phyloP scores from a whole-genome alignment of 2,888 invertebrate species.

The Scrobipalpa atriplicella region DNA sequence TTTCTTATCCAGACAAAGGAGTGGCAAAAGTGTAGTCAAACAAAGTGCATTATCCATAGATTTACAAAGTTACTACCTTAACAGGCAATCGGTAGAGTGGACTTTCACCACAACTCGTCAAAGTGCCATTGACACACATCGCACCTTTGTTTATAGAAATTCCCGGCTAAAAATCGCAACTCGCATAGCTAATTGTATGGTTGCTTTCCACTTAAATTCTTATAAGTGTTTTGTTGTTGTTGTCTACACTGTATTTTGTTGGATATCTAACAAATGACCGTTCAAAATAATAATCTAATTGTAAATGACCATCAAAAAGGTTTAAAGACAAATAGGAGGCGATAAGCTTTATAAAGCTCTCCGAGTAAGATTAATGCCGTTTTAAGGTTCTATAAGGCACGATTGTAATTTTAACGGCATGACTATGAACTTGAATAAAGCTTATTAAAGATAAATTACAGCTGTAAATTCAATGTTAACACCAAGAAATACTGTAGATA shows the following conservation, averaged over 20 bases:
- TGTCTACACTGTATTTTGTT: no score
- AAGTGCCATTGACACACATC: slow-evolving; percentile 40
- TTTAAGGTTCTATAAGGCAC: not conserved
- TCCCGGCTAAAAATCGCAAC: slow-evolving; percentile 27
- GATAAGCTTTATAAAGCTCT: not conserved
- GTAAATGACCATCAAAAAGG: no score
- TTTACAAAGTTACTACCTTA: not conserved
- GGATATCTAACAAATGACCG: no score
- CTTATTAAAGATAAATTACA: no score
- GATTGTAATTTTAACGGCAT: not conserved
- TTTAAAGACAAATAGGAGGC: not conserved
- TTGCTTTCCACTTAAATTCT: slow-evolving; percentile 16
- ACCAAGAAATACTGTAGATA: no score
- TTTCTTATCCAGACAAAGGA: not conserved
- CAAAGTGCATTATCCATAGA: slow-evolving; percentile 22
- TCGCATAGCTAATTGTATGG: slow-evolving; percentile 26
- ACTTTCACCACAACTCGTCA: slow-evolving; percentile 41
- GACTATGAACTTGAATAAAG: slow-evolving; percentile 1
- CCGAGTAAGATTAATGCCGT: not conserved
- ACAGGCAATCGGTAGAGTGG: slow-evolving; percentile 27
- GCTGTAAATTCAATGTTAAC: no score
- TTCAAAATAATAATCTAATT: no score
- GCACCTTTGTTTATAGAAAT: slow-evolving; percentile 39
- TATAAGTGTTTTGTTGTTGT: slow-evolving; percentile 12
- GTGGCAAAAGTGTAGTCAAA: not conserved